A percentile compares a stretch with the other conserved stretches of the same genome.
These are phyloP conservation scores for Sycophila sp. DNA, from an alignment of 1,140 invertebrate genomes.

Conservation along the genomic window DNA sequence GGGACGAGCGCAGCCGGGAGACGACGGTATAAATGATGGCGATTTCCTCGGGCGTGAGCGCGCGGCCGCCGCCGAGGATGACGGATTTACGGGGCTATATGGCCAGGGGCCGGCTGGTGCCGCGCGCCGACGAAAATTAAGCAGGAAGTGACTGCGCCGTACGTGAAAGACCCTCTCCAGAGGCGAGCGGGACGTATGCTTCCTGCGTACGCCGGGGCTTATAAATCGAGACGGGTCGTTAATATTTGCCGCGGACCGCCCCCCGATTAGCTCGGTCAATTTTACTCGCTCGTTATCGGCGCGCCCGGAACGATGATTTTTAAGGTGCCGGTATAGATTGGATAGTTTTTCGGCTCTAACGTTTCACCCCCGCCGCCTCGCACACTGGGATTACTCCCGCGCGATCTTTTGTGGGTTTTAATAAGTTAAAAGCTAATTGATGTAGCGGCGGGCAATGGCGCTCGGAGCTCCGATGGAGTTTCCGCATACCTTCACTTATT, in stretches of 20 bases:
- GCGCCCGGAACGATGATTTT: not conserved
- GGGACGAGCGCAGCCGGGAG: too few species aligned
- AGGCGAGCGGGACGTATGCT: conserved; percentile 10
- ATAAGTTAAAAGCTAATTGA: too few species aligned
- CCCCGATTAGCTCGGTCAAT: conserved; percentile 9
- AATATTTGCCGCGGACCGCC: not conserved
- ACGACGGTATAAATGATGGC: not conserved
- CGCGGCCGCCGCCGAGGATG: not conserved
- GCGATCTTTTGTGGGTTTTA: too few species aligned
- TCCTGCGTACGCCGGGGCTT: not conserved
- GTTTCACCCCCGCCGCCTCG: too few species aligned
- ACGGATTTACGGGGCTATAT: not conserved
- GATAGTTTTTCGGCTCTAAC: too few species aligned
- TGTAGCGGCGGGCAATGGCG: too few species aligned
- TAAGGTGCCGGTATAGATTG: not conserved
- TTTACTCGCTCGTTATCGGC: not conserved
- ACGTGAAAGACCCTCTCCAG: not conserved
- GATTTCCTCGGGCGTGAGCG: not conserved
- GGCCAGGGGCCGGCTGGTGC: not conserved
- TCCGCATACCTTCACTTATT: too few species aligned
- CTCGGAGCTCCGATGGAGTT: too few species aligned
- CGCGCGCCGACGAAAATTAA: conserved; percentile 51
- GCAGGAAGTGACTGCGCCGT: conserved; percentile 46
- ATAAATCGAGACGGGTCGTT: conserved; percentile 5
- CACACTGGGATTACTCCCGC: too few species aligned